Evolutionary conservation across 2,797 vertebrate species (phyloP).

Genomic region (Scyliorhinus canicula): DNA sequence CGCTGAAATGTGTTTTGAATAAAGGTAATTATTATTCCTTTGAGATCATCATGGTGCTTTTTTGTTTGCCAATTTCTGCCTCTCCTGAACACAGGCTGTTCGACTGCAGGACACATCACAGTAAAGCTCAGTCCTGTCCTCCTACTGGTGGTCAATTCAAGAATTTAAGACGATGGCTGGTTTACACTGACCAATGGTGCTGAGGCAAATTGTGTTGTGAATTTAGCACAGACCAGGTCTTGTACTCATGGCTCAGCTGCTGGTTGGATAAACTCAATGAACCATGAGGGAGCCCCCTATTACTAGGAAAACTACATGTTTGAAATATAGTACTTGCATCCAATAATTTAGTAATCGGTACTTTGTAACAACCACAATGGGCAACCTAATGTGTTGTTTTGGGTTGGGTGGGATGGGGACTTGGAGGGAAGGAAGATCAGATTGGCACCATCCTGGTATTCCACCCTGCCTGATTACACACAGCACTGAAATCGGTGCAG

Average conservation of each 20-base stretch:
- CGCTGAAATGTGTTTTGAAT: background rate
- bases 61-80: background rate
- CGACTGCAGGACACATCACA: background rate
- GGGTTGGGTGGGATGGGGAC: too few species aligned
- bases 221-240: background rate
- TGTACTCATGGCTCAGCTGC: background rate
- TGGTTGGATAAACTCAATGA: background rate
- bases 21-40: background rate
- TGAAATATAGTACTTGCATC: background rate
- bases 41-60: background rate
- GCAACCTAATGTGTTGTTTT: background rate
- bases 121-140: background rate
- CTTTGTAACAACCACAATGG: background rate
- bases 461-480: background rate
- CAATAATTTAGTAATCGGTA: background rate
- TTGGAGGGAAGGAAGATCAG: background rate
- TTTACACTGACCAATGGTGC: background rate
- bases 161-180: background rate
- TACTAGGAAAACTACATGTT: background rate
- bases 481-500: background rate
- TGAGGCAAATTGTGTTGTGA: background rate
- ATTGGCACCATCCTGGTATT: background rate
- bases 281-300: background rate
- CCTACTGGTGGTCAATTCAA: background rate
- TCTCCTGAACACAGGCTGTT: background rate